Base-by-base conservation (phyloP, 2,888 invertebrate genomes). In the Pammene aurita region DNA sequence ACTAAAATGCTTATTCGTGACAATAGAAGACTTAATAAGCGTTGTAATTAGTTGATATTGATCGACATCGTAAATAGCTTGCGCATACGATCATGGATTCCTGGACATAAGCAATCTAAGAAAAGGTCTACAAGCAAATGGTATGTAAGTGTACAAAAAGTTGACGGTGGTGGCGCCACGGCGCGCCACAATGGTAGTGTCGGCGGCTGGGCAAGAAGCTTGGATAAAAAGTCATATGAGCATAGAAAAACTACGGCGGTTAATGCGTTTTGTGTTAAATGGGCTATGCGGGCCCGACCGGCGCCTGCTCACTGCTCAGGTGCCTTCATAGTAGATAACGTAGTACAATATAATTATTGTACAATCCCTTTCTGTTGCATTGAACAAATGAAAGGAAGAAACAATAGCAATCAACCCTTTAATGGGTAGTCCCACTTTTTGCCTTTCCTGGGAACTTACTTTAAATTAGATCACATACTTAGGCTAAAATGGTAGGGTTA, bases 161-260 rank as follows among this genome's bases (percentile, higher is more conserved):
- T 71, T 55, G 68, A 58, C 66, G 46, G 55, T 65, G 65, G 18
- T 69, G 71, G 71, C 71, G 71, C 71, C 71, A 58, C 41, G 62
- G 50, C 66, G 56, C 62, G 65, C 62, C 62, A 26, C 26, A 63
- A 63, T 65, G 69, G 64, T 35, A 52, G 44, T 18, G 67, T 62
- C 68, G 57, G 52, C 63, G 68, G 38, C 57, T 34, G 58, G n/a
- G 18, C 5, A 26, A 7, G 13, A 13, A 13, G 26, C 42, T 62
- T 26, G 18, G 7, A 52, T 41, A 41, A 50, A 62, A 52, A 13
- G 62, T 13, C 26, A 6, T 10, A 52, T 52, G 16, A 41, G n/a
- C 18, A 18, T 52, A 26, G 62, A 41, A 62, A 61, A n/a, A 50
- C 41, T 7, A 6, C 7, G 41, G 41, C 26, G 10, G 52, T 52